A percentile compares a stretch with the other conserved stretches of the same genome.
Conservation (phyloP, 2,797 vertebrate species). For the Cetoscarus ocellatus region DNA sequence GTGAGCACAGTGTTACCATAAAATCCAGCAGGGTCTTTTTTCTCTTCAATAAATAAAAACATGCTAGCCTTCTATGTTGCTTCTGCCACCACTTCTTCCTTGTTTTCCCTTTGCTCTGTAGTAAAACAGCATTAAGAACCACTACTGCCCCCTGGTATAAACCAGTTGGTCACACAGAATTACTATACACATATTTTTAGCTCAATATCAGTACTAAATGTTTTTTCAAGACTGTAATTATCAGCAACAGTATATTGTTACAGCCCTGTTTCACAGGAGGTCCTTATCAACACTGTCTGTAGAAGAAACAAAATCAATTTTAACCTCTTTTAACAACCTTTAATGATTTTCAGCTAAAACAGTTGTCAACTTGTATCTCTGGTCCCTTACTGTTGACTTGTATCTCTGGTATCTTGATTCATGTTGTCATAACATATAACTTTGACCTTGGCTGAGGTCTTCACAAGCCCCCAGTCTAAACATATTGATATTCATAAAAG, state of each 20-base stretch:
- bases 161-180: too few species aligned
- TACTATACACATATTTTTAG: too few species aligned
- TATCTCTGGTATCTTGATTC: constrained; percentile 37
- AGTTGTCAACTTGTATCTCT: constrained; percentile 23
- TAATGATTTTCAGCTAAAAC: constrained; percentile 1
- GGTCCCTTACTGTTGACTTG: constrained; percentile 42
- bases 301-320: constrained; percentile 4
- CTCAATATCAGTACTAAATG: too few species aligned
- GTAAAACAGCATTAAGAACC: too few species aligned
- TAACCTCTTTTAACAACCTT: neutral
- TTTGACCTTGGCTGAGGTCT: constrained; percentile 82
- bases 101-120: too few species aligned
- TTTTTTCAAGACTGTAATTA: too few species aligned
- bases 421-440: constrained; percentile 76
- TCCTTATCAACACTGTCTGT: neutral
- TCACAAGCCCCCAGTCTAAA: constrained; percentile 74
- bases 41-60: too few species aligned
- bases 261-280: neutral
- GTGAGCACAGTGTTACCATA: too few species aligned
- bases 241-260: neutral
- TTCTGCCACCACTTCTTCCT: too few species aligned
- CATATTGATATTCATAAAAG: constrained; percentile 85
- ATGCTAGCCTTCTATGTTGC: too few species aligned
- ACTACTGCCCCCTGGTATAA: too few species aligned
- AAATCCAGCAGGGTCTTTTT: too few species aligned